These are phyloP conservation scores for Adrianichthys oophorus DNA, from an alignment of 2,797 vertebrate genomes.

Conservation along the genomic window DNA sequence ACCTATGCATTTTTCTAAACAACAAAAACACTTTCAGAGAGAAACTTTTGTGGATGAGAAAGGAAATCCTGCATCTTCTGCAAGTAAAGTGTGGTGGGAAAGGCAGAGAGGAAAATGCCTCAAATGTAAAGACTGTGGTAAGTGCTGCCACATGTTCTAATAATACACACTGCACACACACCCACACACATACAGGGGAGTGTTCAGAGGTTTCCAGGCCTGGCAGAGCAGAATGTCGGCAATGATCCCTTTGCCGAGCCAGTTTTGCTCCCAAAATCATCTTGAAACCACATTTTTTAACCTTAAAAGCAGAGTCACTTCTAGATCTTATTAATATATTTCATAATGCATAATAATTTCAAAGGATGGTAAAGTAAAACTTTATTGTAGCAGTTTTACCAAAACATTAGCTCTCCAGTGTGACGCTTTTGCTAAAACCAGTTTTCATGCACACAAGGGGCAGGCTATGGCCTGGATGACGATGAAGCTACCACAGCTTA, in stretches of 20 bases:
- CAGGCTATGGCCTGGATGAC: background rate
- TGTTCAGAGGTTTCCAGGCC: conserved; percentile 21
- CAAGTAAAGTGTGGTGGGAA: conserved; percentile 41
- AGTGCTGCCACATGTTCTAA: conserved; percentile 79
- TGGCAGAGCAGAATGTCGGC: conserved; percentile 11
- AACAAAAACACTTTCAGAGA: background rate
- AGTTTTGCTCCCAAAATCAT: background rate
- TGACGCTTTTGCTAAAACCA: background rate
- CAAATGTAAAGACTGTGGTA: conserved; percentile 62
- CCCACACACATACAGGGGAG: conserved; percentile 20
- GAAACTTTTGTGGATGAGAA: conserved; percentile 22
- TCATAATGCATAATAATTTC: background rate
- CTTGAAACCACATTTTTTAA: background rate
- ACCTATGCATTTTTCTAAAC: conserved; percentile 11
- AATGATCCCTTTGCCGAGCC: background rate
- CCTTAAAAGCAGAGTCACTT: background rate
- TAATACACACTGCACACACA: conserved; percentile 48
- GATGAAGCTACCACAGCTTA: background rate
- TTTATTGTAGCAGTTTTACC: background rate
- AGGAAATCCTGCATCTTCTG: conserved; percentile 50
- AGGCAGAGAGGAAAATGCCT: conserved; percentile 65
- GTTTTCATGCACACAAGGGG: too few relatives aligned
- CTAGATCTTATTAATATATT: background rate
- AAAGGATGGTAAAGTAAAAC: background rate
- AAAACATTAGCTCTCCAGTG: background rate